Base-by-base conservation (phyloP, 2,888 invertebrate species). In the Epirrhoe alternata region DNA sequence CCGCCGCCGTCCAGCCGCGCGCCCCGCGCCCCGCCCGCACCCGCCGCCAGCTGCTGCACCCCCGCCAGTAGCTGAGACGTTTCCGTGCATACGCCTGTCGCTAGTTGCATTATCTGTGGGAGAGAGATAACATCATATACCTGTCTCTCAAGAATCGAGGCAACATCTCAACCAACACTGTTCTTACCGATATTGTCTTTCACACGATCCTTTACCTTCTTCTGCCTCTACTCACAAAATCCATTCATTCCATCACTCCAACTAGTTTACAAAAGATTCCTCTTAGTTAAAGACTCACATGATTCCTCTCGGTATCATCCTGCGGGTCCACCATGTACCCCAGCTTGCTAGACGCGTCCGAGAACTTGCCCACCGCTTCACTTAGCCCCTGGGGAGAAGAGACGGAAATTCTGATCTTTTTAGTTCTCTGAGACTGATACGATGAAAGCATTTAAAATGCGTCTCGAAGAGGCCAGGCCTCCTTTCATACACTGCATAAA, bases 51-150 rank as follows among this genome's bases (percentile, higher is more conserved):
- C 7, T 4, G 54, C 67, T 80, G 72, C 0, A 83, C 82, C 6
- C 72, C 77, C 4, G 76, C 70, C 14, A 84, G 72, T 53, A 87
- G 70, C 24, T 70, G 70, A 0, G 81, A 75, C 0, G 83, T 78
- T 57, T 74, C 66, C 38, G 79, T 75, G 52, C 85, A 81, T 0
- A 82, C 79, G 0, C 55, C 69, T 12, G 73, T 70, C 0, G 85
- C 77, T 5, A 83, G 64, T 1, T 83, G 77, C 35, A 77, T 50
- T 8, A 86, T 76, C 86, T 65, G 30, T 3, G 38, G 2, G 38
- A 50, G 17, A 50, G 17, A 50, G 7, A 50, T 17, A 50, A 7
- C 16, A 10, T 50, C n/a, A 52, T 7, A 84, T 67, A n/a, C 53
- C 55, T 5, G 24, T 3, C 1, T 24, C 3, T 24, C 24, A 24